Evolutionary conservation across 2,113 vertebrate species (phyloP).

Genomic region (Ia io): DNA sequence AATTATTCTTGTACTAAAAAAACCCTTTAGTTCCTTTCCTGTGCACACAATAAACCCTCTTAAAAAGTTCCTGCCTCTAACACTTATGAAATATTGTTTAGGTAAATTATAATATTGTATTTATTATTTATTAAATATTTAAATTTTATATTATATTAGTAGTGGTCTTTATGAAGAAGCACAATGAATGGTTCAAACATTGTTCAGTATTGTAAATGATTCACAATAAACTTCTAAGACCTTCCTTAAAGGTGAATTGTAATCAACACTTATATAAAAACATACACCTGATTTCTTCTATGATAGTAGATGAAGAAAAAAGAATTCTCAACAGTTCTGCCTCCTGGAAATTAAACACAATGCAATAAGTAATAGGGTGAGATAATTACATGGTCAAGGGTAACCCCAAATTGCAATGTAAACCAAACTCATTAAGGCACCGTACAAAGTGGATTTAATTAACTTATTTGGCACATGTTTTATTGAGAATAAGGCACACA

Average conservation of each 20-base stretch:
- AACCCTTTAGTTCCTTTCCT: not conserved
- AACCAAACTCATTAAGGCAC: not conserved
- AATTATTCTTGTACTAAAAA: slow-evolving; percentile 23
- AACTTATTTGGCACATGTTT: not conserved
- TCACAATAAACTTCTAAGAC: not conserved
- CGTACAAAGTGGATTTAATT: not conserved
- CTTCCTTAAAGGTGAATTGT: not conserved
- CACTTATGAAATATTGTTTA: slow-evolving; percentile 29
- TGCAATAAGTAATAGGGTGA: not conserved
- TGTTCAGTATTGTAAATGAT: not conserved
- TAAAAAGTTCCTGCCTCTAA: not conserved
- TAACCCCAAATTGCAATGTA: not conserved
- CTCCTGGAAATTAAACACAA: not conserved
- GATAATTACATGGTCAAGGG: not conserved
- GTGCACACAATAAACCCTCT: not conserved
- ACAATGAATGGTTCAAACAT: not conserved
- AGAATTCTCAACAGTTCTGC: not conserved
- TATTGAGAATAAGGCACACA: not conserved
- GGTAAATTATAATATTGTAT: not conserved
- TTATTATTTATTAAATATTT: not conserved
- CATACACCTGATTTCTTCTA: not conserved
- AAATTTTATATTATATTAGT: not conserved
- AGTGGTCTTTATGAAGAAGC: not conserved
- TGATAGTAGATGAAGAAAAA: not conserved
- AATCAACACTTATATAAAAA: not conserved